Conservation (phyloP, 2,113 vertebrate genomes). For the Percopsis transmontana region DNA sequence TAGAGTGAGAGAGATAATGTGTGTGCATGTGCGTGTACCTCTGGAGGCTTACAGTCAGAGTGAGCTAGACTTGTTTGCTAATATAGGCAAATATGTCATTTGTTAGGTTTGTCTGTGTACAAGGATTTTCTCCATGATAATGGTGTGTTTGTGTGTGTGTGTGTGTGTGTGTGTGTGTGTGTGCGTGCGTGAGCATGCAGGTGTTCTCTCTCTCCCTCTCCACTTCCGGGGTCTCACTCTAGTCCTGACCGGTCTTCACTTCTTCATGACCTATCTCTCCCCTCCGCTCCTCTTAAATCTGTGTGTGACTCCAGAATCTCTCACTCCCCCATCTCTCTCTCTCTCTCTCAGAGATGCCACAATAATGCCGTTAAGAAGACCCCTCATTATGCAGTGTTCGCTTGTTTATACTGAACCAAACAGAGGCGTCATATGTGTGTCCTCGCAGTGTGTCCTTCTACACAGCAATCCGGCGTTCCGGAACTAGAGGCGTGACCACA, state of each 20-base stretch:
- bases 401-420: too few relatives aligned
- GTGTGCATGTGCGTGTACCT: not conserved
- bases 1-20: not conserved
- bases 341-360: too few relatives aligned
- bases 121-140: not conserved
- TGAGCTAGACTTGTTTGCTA: too few relatives aligned
- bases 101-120: too few relatives aligned
- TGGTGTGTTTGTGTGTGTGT: not conserved
- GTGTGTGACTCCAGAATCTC: not conserved
- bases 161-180: slow-evolving; percentile 8
- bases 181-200: slow-evolving; percentile 6
- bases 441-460: too few relatives aligned
- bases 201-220: not conserved
- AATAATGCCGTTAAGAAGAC: too few relatives aligned
- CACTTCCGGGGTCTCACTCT: not conserved
- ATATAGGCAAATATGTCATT: not conserved
- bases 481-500: too few relatives aligned
- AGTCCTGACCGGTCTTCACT: not conserved
- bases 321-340: too few relatives aligned
- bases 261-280: not conserved
- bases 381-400: too few relatives aligned
- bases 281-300: too few relatives aligned
- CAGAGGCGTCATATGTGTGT: too few relatives aligned
- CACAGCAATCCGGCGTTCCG: too few relatives aligned
- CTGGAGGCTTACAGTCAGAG: not conserved